Base-by-base conservation (phyloP, 1,140 invertebrate genomes). In the Anastrepha ludens region DNA sequence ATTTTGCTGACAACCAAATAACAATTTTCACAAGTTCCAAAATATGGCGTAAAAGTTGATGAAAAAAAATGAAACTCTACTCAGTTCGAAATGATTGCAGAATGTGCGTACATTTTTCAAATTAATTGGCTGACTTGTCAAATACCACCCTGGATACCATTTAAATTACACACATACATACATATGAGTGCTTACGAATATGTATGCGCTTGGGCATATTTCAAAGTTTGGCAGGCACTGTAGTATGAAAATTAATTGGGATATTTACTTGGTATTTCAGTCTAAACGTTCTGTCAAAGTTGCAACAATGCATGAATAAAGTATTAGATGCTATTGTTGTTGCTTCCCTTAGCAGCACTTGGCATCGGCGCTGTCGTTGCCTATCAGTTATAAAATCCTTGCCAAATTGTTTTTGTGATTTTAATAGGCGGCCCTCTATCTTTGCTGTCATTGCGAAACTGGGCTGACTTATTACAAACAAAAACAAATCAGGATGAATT, bases 51-150 rank as follows among this genome's bases (percentile, higher is more conserved):
- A 41, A 74, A 50, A 41, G 41, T 74, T 74, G 70, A 74, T 44
- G 29, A 62, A 17, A 5, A 29, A 29, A 29, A 29, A 29, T 29
- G 29, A 29, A 62, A n/a, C 60, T 62, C 60, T 62, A 15, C 60
- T 17, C n/a, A 9, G 60, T 17, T 62, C 13, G n/a, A 9, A 81
- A 81, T 55, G 17, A 50, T 55, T 81, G 74, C 44, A 41, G 17
- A 81, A 55, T 55, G 74, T 81, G 74, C 47, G 74, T 81, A 81
- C 9, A 81, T 81, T 55, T 81, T 81, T 81, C 47, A 81, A 81
- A 81, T 81, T 81, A 81, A 81, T 81, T 81, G 74, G 74, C 74
- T 55, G 74, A 81, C 74, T 81, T 81, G 47, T 81, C 74, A 81
- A 58, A 58, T 55, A 41, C n/a, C 74, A 81, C 74, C 17, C 74